A percentile compares a stretch with the other conserved stretches of the same genome.
Conservation (phyloP, 2,113 vertebrate species). For the Symphodus melops region DNA sequence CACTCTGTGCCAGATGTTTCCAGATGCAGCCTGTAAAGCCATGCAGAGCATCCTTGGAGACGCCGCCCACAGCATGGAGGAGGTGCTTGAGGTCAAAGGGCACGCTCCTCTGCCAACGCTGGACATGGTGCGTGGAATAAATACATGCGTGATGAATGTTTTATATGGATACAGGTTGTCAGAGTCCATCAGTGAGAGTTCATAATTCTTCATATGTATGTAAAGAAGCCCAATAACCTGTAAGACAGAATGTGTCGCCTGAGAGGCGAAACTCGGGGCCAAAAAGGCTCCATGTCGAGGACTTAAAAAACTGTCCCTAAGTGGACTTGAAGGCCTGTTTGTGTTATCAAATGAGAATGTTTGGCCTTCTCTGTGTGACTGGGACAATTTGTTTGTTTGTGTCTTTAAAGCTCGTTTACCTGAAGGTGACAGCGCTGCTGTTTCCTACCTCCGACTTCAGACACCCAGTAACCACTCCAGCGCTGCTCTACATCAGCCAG, state of each 20-base stretch:
- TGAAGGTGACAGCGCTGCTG: slow-evolving; percentile 89
- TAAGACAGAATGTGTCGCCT: neutral
- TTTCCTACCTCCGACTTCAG: slow-evolving; percentile 96
- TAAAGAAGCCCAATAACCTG: too few species aligned
- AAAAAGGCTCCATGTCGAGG: neutral
- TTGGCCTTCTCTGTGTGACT: neutral
- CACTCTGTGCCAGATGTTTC: slow-evolving; percentile 92
- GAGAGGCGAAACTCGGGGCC: neutral
- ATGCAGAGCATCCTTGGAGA: slow-evolving; percentile 86
- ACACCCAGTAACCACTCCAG: slow-evolving; percentile 93
- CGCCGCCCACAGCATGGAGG: slow-evolving; percentile 86
- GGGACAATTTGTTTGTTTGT: slow-evolving; percentile 6
- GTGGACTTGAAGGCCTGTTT: too few species aligned
- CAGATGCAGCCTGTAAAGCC: slow-evolving; percentile 83
- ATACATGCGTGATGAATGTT: neutral
- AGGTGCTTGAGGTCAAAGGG: slow-evolving; percentile 86
- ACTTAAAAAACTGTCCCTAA: too few species aligned
- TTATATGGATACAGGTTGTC: too few species aligned
- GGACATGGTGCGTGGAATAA: slow-evolving; percentile 85
- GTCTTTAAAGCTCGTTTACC: slow-evolving; percentile 86
- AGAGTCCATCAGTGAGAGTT: too few species aligned
- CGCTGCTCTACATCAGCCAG: slow-evolving; percentile 91
- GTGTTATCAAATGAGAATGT: too few species aligned
- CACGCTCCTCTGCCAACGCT: slow-evolving; percentile 83
- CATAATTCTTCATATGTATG: neutral